phyloP scores from a whole-genome alignment of 2,888 invertebrate genomes.

The Drosophila mayaguana region DNA sequence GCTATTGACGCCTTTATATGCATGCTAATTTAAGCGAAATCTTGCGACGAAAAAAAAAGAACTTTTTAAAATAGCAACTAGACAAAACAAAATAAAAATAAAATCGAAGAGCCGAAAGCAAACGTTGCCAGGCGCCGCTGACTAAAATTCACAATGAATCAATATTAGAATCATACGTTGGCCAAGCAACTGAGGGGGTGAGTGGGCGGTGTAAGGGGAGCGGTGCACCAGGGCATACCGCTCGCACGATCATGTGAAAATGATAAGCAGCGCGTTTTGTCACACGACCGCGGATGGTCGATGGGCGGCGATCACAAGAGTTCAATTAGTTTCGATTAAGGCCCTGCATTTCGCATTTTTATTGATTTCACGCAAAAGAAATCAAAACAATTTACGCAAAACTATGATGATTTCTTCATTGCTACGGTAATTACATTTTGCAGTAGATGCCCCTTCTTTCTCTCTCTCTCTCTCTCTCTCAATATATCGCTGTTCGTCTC shows the following conservation, averaged over 20 bases:
- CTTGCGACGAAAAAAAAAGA: slow-evolving; percentile 1
- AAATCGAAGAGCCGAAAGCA: slow-evolving; percentile 21
- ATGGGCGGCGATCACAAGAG: slow-evolving; percentile 62
- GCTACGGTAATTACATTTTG: slow-evolving; percentile 59
- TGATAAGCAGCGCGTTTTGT: slow-evolving; percentile 59
- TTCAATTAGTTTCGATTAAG: slow-evolving; percentile 71
- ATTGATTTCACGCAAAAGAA: slow-evolving; percentile 70
- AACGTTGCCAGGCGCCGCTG: slow-evolving; percentile 47
- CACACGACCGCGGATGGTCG: slow-evolving; percentile 31
- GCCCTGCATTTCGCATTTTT: slow-evolving; percentile 51
- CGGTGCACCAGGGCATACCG: not conserved
- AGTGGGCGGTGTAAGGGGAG: not conserved
- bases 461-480: not conserved
- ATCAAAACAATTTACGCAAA: slow-evolving; percentile 74
- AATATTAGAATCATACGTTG: slow-evolving; percentile 20
- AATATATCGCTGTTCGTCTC: not conserved
- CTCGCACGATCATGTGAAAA: slow-evolving; percentile 74
- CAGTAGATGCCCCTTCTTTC: slow-evolving; percentile 18
- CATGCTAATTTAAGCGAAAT: slow-evolving; percentile 65
- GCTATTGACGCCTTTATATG: slow-evolving; percentile 37
- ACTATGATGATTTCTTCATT: slow-evolving; percentile 40
- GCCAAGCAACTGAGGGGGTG: slow-evolving; percentile 1
- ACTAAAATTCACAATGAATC: slow-evolving; percentile 39
- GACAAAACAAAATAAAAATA: slow-evolving; percentile 18
- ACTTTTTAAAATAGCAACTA: slow-evolving; percentile 45